Percentiles rank a stretch among this genome's conserved stretches.
phyloP scores from a whole-genome alignment of 2,113 vertebrate genomes.

The Mesitornis unicolor region DNA sequence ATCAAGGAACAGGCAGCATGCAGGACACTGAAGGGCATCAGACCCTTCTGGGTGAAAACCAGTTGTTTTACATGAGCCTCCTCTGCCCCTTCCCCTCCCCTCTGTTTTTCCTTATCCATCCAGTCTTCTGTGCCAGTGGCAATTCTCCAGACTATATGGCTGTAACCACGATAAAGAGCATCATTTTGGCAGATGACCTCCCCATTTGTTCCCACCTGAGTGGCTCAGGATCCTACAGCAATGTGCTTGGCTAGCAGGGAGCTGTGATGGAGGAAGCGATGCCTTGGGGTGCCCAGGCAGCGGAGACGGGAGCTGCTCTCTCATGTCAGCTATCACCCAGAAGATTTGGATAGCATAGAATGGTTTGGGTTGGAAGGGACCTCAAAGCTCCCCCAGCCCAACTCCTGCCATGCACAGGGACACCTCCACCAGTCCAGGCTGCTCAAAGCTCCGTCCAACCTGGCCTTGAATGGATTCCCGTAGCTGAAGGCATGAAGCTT shows the following conservation, averaged over 20 bases:
- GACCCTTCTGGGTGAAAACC: background rate
- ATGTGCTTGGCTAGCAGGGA: background rate
- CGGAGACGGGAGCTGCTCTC: background rate
- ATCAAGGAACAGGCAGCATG: background rate
- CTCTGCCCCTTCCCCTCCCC: background rate
- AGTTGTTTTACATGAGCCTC: background rate
- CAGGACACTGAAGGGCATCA: background rate
- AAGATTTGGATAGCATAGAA: no score
- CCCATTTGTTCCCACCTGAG: background rate
- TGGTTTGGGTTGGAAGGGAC: no score
- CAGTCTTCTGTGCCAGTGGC: fast-evolving
- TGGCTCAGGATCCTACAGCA: background rate
- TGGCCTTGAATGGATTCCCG: no score
- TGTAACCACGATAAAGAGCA: background rate
- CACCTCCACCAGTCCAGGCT: no score
- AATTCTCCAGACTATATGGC: background rate
- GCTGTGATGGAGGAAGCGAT: background rate
- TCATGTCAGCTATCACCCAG: background rate
- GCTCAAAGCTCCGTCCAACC: no score
- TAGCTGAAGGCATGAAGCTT: background rate
- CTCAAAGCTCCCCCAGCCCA: no score
- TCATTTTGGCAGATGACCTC: background rate
- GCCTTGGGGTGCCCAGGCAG: background rate
- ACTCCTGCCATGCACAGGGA: no score
- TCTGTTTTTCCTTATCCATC: background rate